Base-by-base conservation (phyloP, 2,113 vertebrate genomes). In the Cynopterus brachyotis region DNA sequence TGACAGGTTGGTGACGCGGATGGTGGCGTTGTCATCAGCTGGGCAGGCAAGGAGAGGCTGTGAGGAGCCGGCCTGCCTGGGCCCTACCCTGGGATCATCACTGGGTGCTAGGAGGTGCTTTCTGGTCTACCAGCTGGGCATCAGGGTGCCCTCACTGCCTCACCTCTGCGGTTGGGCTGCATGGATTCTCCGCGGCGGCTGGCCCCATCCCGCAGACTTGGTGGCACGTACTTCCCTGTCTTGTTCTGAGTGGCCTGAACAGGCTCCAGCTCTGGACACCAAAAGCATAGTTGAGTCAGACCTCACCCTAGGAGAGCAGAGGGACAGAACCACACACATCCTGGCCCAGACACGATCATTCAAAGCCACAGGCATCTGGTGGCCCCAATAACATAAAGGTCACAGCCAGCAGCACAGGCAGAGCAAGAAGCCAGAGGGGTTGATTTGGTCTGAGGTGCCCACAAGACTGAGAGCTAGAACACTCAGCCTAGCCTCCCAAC, bases 1-100 rank as follows among this genome's bases (percentile, higher is more conserved):
- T 0, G 99, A 99, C 89, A 99, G 98, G 98, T 99, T 99, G 97
- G 99, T 99, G 94, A 99, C 99, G 0, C 99, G 99, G 98, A 99
- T 99, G 26, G 99, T 99, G 95, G 99, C 99, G 0, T 99, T 99
- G 98, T 99, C 99, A 0, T 99, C 99, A 0, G 99, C 99, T 99
- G 17, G 32, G 16, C 2, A 28, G 30, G 17, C 4, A 3, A n/a
- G 35, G 22, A 3, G 0, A 2, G 17, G 19, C 35, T 5, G 11
- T 92, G 35, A 90, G 45, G 4, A 22, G 10, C 3, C 0, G 3
- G 79, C 9, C 37, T 13, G 26, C 78, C 30, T 32, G 79, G 1
- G 62, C 17, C 50, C 42, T 7, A 0, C 55, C 42, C 5, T 0
- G 17, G 22, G 72, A 9, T 72, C 59, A 91, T 57, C 6, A 79